Base-by-base conservation (phyloP, 1,140 invertebrate genomes). In the Leguminivora glycinivorella region DNA sequence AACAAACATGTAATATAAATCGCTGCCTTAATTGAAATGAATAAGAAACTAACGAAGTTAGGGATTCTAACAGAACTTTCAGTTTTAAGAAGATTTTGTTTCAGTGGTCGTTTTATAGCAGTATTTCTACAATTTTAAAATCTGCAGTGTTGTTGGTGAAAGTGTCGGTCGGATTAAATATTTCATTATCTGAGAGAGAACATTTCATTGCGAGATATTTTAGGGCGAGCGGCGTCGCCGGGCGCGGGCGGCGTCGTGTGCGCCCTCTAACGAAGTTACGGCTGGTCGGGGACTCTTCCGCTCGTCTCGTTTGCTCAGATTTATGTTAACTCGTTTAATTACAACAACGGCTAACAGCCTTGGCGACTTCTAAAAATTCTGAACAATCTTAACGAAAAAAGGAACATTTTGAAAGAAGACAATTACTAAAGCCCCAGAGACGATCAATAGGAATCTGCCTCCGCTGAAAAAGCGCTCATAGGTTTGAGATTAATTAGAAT, bases 311-410 rank as follows among this genome's bases (percentile, higher is more conserved):
- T 77, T 72, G 56, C 74, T 69, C 72, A 81, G 76, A 84, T 82
- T 82, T 82, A 82, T 81, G 76, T 76, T 78, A 77, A 80, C 82
- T 78, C 75, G 72, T 79, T 81, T 81, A 77, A 82, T 84, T 81
- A 81, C 75, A 56, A 71, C 67, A 71, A 67, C 47, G 69, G 38
- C 71, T 52, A 73, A 72, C 71, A 67, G 31, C 29, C 58, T 63
- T 63, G 58, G 58, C 58, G 58, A 63, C 58, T 63, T 63, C 22
- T 63, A 63, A 63, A 63, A 63, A 63, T 60, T 63, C 58, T 63
- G 58, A 63, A 63, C 26, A 63, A 63, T 63, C 58, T 63, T 63
- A 63, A 26, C 26, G 26, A 63, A 63, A 63, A 60, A 63, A 34
- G 26, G 19, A 63, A 63, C 56, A 60, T 31, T 63, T 63, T 17